A percentile compares a stretch with the other conserved stretches of the same genome.
Conservation (phyloP, 2,888 invertebrate genomes). For the Torymus tubicola region DNA sequence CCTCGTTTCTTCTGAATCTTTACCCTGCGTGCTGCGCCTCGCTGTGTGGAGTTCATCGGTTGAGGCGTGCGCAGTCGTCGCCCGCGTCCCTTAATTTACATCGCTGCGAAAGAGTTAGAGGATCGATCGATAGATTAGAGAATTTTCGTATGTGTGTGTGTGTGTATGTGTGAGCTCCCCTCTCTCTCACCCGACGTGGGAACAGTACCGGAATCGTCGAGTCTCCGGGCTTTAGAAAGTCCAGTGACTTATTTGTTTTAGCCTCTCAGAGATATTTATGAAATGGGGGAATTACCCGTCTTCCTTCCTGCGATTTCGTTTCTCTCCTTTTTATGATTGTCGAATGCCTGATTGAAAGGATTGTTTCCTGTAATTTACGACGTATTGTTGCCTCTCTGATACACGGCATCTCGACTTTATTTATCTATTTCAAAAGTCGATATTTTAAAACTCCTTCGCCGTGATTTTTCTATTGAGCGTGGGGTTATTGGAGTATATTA, state of each 20-base stretch:
- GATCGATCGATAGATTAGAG: conserved; percentile 59
- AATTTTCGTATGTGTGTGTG: conserved; percentile 42
- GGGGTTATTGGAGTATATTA: conserved; percentile 31
- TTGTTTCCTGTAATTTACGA: conserved; percentile 45
- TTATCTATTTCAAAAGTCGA: conserved; percentile 36
- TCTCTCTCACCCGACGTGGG: conserved; percentile 40
- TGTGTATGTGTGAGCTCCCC: conserved; percentile 9
- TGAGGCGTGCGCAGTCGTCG: conserved; percentile 12
- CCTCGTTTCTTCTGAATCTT: not conserved
- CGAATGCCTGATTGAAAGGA: conserved; percentile 60
- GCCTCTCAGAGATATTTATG: conserved; percentile 50
- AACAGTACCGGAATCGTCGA: conserved; percentile 24
- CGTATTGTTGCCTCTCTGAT: conserved; percentile 45
- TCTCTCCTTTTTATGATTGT: conserved; percentile 54
- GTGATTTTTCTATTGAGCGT: conserved; percentile 22
- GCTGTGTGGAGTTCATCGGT: not conserved
- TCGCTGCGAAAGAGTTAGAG: conserved; percentile 51
- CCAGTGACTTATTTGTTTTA: conserved; percentile 57
- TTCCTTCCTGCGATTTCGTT: conserved; percentile 7
- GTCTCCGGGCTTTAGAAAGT: conserved; percentile 22
- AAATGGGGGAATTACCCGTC: conserved; percentile 45
- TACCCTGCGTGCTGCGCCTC: not conserved
- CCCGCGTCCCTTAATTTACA: conserved; percentile 55
- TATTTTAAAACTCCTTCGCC: conserved; percentile 24
- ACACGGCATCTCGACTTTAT: conserved; percentile 37